These are phyloP conservation scores for Xenentodon cancila DNA, from an alignment of 2,797 vertebrate genomes.

Conservation along the genomic window DNA sequence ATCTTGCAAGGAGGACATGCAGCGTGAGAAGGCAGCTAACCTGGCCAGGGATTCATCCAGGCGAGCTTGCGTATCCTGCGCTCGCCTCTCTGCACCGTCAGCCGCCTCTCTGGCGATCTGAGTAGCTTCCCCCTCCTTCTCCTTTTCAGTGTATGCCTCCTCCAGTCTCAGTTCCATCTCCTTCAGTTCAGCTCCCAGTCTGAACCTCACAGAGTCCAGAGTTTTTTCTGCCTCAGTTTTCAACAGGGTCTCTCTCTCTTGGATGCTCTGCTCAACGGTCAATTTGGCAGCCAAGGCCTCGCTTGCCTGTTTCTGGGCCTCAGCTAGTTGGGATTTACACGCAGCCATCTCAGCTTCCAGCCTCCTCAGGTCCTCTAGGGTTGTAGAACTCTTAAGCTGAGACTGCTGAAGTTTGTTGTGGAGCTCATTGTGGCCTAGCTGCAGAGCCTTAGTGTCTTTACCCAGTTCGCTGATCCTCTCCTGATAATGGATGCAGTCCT, in stretches of 20 bases:
- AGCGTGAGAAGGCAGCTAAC: constrained; percentile 92
- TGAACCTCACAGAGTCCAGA: constrained; percentile 87
- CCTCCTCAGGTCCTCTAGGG: constrained; percentile 76
- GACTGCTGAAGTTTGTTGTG: constrained; percentile 80
- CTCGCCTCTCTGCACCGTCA: constrained; percentile 80
- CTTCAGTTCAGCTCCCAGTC: constrained; percentile 87
- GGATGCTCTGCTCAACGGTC: constrained; percentile 70
- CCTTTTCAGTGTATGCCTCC: constrained; percentile 81
- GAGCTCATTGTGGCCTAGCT: constrained; percentile 84
- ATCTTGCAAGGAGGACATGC: constrained; percentile 97
- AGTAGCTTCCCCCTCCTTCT: constrained; percentile 79
- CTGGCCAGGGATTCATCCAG: constrained; percentile 91
- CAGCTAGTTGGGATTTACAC: constrained; percentile 83
- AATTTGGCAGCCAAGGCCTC: constrained; percentile 82
- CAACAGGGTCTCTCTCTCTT: constrained; percentile 77
- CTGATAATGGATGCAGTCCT: constrained; percentile 92
- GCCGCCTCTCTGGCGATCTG: constrained; percentile 78
- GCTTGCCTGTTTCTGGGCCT: constrained; percentile 84
- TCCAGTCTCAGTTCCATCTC: constrained; percentile 89
- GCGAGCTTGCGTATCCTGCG: constrained; percentile 84
- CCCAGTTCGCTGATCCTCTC: constrained; percentile 91
- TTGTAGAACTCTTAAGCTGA: constrained; percentile 73
- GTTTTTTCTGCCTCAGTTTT: constrained; percentile 86
- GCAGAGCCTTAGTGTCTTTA: constrained; percentile 86
- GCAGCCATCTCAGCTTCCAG: constrained; percentile 81